Percentiles rank a stretch among this genome's conserved stretches.
These are phyloP conservation scores for Sipha maydis DNA, from an alignment of 2,888 invertebrate genomes.

Conservation along the genomic window DNA sequence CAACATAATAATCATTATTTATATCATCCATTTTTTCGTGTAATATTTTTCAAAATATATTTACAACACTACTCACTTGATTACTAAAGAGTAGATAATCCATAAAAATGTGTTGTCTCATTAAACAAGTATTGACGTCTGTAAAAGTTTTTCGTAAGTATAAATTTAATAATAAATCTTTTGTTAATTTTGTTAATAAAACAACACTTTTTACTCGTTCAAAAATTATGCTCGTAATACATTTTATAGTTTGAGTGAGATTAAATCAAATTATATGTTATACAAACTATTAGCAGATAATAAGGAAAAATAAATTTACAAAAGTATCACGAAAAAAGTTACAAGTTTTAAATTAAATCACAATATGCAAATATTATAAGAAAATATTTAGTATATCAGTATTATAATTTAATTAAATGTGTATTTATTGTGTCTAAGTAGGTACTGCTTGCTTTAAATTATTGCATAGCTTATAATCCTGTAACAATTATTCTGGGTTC, in stretches of 20 bases:
- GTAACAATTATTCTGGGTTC: too few relatives aligned
- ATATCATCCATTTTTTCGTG: too few relatives aligned
- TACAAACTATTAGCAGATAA: constrained; percentile 36
- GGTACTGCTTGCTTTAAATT: not conserved
- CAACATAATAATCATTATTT: too few relatives aligned
- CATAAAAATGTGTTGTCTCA: constrained; percentile 68
- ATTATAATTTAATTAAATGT: constrained; percentile 32
- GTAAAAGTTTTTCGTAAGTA: constrained; percentile 14
- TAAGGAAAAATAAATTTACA: not conserved
- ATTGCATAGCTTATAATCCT: too few relatives aligned
- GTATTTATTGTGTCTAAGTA: constrained; percentile 43
- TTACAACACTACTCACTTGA: constrained; percentile 95
- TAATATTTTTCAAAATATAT: constrained; percentile 67
- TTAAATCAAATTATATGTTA: constrained; percentile 29
- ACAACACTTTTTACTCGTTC: constrained; percentile 25
- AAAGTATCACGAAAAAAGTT: not conserved
- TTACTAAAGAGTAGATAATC: constrained; percentile 94
- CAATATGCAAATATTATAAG: constrained; percentile 6
- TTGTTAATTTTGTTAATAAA: constrained; percentile 46
- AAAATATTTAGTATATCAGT: constrained; percentile 7
- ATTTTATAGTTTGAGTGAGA: constrained; percentile 31
- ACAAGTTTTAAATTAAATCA: constrained; percentile 25
- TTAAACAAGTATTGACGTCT: constrained; percentile 39
- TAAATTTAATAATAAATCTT: constrained; percentile 19
- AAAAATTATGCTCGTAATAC: constrained; percentile 9